Base-by-base conservation (phyloP, 2,888 invertebrate genomes). In the Mamestra brassicae region DNA sequence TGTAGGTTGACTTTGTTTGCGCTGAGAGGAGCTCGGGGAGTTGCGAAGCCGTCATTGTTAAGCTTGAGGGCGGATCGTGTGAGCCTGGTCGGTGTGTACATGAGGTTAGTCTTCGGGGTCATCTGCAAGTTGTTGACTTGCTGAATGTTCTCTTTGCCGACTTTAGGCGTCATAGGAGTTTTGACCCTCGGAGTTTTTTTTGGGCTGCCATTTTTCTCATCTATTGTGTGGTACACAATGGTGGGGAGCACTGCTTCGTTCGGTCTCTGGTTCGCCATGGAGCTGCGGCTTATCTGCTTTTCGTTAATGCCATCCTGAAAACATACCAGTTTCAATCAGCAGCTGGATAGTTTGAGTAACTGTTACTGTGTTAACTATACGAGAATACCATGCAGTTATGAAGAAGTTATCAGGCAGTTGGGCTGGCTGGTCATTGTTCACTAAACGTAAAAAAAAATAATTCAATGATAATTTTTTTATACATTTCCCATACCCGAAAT, bases 241-340 rank as follows among this genome's bases (percentile, higher is more conserved):
- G 83, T 86, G 55, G 89, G 91, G 26, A 86, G 61, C 11, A 72
- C 50, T 26, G 15, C 47, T 78, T 89, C 92, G 45, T 84, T 89
- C 54, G 78, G 89, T 85, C 86, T 95, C 10, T 78, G 88, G 61
- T 68, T 94, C 58, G 89, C 93, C 91, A 97, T 92, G 0, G 97
- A 97, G 80, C 97, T 97, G 76, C 97, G 96, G 45, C 97, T 90
- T 80, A 97, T 96, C 67, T 95, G 93, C 54, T 96, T 95, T 54
- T 96, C 94, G 71, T 96, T 94, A 63, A 97, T 94, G 77, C 95
- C 92, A 55, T 97, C 96, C 95, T 97, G 94, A 26, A 95, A 55
- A 57, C 7, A 5, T 3, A 38, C 3, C 36, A 42, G 10, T 34
- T 50, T 50, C 5, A 36, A 36, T 50, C 5, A 64, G 34, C 15